These are phyloP conservation scores for Pyxicephalus adspersus DNA, from an alignment of 2,113 vertebrate genomes.

Conservation along the genomic window DNA sequence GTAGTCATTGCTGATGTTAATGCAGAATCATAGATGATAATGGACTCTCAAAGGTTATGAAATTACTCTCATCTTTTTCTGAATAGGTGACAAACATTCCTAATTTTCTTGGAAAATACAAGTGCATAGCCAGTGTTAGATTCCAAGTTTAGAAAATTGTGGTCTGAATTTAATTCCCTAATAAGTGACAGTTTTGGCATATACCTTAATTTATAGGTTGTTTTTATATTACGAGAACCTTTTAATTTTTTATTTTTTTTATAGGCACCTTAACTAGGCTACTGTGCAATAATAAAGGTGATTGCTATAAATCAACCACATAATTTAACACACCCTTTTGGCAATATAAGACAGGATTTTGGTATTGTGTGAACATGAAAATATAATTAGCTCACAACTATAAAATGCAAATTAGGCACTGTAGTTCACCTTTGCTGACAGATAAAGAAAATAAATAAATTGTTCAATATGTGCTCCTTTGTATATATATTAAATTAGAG, in stretches of 20 bases:
- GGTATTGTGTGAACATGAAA: neutral
- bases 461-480: too few species aligned
- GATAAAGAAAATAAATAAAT: neutral
- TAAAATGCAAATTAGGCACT: neutral
- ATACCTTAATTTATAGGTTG: neutral
- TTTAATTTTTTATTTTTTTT: slow-evolving; percentile 15
- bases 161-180: neutral
- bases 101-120: too few species aligned
- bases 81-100: too few species aligned
- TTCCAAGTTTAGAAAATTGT: neutral
- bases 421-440: neutral
- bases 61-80: too few species aligned
- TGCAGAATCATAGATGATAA: too few species aligned
- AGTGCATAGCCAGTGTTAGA: neutral
- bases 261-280: neutral
- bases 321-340: slow-evolving; percentile 2
- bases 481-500: too few species aligned
- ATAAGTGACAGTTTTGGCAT: neutral
- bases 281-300: neutral
- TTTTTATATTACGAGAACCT: slow-evolving; percentile 2
- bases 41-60: too few species aligned
- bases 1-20: too few species aligned
- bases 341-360: slow-evolving; percentile 8
- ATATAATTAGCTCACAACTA: slow-evolving; percentile 13
- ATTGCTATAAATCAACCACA: neutral